phyloP scores from a whole-genome alignment of 2,113 vertebrate genomes.

The Oncorhynchus nerka region DNA sequence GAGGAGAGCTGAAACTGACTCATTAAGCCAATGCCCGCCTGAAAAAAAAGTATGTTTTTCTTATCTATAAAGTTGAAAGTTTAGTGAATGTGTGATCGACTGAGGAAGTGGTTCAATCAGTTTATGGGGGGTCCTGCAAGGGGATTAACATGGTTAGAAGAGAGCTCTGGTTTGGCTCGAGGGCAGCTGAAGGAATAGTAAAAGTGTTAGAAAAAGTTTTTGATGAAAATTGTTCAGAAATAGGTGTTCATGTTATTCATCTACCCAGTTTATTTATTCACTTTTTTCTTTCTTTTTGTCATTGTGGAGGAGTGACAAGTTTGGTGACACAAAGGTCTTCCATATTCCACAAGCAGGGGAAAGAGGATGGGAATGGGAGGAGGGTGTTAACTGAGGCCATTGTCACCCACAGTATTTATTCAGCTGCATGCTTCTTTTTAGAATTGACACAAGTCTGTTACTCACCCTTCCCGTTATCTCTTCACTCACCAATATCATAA shows the following conservation, averaged over 20 bases:
- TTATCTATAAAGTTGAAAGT: not conserved
- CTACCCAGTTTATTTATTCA: constrained; percentile 4
- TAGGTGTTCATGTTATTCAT: constrained; percentile 63
- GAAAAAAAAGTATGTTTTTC: not conserved
- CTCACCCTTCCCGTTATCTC: not conserved
- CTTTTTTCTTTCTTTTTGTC: not conserved
- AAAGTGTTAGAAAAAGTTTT: not conserved
- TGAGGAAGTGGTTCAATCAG: constrained; percentile 3
- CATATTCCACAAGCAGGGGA: constrained; percentile 7
- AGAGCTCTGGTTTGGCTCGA: not conserved
- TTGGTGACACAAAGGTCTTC: constrained; percentile 2
- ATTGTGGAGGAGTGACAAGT: not conserved
- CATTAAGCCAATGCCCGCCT: not conserved
- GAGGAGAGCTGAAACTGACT: constrained; percentile 24
- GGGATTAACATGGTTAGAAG: constrained; percentile 8
- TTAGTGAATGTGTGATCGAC: not conserved
- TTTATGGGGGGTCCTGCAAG: constrained; percentile 1
- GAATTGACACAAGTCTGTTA: not conserved
- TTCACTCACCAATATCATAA: constrained; percentile 1
- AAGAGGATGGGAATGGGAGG: not conserved
- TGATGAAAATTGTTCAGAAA: constrained; percentile 56
- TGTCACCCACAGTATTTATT: constrained; percentile 18
- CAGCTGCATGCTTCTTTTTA: constrained; percentile 12
- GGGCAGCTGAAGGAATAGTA: not conserved
- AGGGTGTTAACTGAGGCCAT: not conserved